Base-by-base conservation (phyloP, 1,140 invertebrate species). In the Sweltsa coloradensis region DNA sequence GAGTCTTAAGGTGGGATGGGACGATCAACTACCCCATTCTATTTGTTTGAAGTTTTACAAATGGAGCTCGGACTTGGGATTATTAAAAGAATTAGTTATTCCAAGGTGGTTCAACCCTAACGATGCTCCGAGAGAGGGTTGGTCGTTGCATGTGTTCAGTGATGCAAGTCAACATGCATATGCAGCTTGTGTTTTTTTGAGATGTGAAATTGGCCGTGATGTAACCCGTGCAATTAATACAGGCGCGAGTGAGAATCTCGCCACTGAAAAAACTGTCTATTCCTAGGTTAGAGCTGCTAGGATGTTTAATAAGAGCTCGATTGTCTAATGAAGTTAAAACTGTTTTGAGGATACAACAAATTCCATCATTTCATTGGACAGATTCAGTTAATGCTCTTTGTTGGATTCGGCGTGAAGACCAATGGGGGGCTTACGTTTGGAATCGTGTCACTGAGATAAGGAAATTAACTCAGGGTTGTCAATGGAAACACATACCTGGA, bases 401-500 rank as follows among this genome's bases (percentile, higher is more conserved):
- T 3, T 63, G 62, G 59, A 55, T 65, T 1, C 44, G 50, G 24
- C 13, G 40, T 18, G 50, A 54, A 14, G 54, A 56, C 18, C 13
- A 26, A 48, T 47, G 0, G n/a, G n/a, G n/a, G n/a, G n/a, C n/a
- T n/a, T 57, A 54, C 47, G 55, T 57, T 3, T 21, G 24, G 1
- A 58, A 58, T 24, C 21, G 53, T 23, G 51, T 52, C 2, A 24
- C 49, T 41, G 55, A 58, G 41, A 57, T 58, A n/a, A 1, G 41
- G 21, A 6, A 7, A 13, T 4, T 49, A 18, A 29, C 26, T 31
- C 46, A 34, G 16, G 11, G 18, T 13, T 41, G 42, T 3, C 23
- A 52, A 2, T 69, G 64, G 63, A 34, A 51, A 18, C 57, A 68
- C 53, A 51, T 67, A 5, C 60, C 64, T 3, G 63, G 62, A 2